These are phyloP conservation scores for Progne subis DNA, from an alignment of 2,113 vertebrate species.

Conservation along the genomic window DNA sequence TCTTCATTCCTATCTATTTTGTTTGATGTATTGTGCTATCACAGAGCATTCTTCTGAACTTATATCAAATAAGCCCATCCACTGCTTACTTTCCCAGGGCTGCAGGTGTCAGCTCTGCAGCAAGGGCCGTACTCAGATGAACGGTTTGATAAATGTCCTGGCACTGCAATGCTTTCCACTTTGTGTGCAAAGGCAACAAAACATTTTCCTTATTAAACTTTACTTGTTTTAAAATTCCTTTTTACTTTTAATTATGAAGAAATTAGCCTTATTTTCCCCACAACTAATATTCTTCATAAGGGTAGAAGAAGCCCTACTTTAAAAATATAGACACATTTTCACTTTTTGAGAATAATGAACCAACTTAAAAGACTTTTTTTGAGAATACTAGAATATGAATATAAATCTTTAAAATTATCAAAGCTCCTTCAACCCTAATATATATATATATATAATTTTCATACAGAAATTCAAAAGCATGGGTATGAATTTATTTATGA, in stretches of 20 bases:
- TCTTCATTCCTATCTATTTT: not conserved
- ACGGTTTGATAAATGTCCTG: not conserved
- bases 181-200: not conserved
- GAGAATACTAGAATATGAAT: not conserved
- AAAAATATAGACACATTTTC: not conserved
- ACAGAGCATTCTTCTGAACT: not conserved
- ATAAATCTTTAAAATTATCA: not conserved
- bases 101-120: not conserved
- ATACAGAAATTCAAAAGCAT: not conserved
- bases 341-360: not conserved
- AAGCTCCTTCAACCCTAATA: not conserved
- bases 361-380: not conserved
- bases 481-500: not conserved
- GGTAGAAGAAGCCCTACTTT: not conserved
- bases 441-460: not conserved
- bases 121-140: not conserved
- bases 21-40: not conserved
- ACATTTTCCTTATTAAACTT: not conserved
- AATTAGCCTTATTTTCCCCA: not conserved
- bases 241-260: not conserved
- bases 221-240: not conserved
- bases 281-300: not conserved
- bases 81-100: not conserved
- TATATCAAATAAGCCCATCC: not conserved
- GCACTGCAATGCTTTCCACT: not conserved